Conservation (phyloP, 2,888 invertebrate species). For the Macrophya annulata region DNA sequence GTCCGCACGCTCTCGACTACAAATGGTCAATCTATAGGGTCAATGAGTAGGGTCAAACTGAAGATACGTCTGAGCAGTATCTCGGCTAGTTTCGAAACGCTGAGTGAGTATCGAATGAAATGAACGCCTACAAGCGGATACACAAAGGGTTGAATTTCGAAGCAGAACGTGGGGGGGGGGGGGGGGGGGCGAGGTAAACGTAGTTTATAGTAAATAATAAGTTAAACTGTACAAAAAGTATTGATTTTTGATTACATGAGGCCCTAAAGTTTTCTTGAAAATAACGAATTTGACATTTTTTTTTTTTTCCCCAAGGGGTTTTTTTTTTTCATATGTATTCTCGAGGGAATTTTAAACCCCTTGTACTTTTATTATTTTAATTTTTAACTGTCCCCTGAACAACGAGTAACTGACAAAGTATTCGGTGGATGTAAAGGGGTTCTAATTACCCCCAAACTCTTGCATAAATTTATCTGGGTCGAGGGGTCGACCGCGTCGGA, state of each 20-base stretch:
- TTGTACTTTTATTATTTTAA: slow-evolving; percentile 26
- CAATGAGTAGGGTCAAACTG: slow-evolving; percentile 53
- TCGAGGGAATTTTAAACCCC: background rate
- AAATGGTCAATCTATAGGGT: slow-evolving; percentile 53
- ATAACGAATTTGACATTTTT: background rate
- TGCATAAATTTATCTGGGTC: slow-evolving; percentile 49
- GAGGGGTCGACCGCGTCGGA: slow-evolving; percentile 17
- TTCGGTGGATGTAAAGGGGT: slow-evolving; percentile 27
- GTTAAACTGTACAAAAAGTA: background rate
- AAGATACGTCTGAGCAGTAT: slow-evolving; percentile 40
- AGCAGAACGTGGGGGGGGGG: background rate
- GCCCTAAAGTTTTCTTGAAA: background rate
- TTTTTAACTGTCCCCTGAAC: background rate
- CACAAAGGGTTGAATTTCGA: slow-evolving; percentile 27
- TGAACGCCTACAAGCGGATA: background rate
- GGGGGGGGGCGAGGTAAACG: background rate
- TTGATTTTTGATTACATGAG: background rate
- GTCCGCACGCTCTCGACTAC: slow-evolving; percentile 43
- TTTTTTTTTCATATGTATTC: background rate
- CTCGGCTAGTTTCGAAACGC: slow-evolving; percentile 1
- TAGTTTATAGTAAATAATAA: background rate
- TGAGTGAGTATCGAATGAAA: slow-evolving; percentile 30
- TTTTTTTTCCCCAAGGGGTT: background rate
- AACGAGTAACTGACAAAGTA: slow-evolving; percentile 12
- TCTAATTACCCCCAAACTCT: slow-evolving; percentile 46